Evolutionary conservation across 2,113 vertebrate species (phyloP).

Genomic region (Grallaria varia): DNA sequence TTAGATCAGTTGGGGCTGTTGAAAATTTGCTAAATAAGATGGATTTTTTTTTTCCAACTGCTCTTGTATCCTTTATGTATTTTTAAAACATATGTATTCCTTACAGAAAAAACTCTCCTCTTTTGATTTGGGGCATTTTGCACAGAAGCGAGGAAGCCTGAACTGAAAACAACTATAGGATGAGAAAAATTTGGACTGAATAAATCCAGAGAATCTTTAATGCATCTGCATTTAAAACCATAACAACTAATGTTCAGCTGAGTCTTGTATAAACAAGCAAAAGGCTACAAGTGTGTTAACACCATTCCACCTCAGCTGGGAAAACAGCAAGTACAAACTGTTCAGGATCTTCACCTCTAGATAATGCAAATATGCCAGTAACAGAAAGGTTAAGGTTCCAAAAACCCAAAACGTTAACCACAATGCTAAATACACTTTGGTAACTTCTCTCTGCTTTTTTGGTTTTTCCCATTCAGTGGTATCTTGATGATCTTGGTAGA

Average conservation of each 20-base stretch:
- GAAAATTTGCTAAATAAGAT: not conserved
- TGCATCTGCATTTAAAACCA: not conserved
- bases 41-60: not conserved
- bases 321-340: not conserved
- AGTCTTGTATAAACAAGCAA: not conserved
- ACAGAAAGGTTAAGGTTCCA: not conserved
- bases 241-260: not conserved
- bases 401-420: rapidly evolving
- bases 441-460: not conserved
- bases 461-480: not conserved
- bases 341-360: not conserved
- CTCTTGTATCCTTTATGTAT: not conserved
- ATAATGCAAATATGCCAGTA: not conserved
- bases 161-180: not conserved
- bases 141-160: not conserved
- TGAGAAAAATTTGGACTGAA: not conserved
- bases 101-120: not conserved
- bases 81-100: not conserved
- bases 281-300: not conserved
- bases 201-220: not conserved
- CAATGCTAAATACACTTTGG: rapidly evolving
- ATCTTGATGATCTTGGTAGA: not conserved
- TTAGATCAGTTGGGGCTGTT: not conserved
- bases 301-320: not conserved
- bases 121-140: not conserved